Evolutionary conservation across 1,140 invertebrate species (phyloP).

Genomic region (Drosophila carrolli): DNA sequence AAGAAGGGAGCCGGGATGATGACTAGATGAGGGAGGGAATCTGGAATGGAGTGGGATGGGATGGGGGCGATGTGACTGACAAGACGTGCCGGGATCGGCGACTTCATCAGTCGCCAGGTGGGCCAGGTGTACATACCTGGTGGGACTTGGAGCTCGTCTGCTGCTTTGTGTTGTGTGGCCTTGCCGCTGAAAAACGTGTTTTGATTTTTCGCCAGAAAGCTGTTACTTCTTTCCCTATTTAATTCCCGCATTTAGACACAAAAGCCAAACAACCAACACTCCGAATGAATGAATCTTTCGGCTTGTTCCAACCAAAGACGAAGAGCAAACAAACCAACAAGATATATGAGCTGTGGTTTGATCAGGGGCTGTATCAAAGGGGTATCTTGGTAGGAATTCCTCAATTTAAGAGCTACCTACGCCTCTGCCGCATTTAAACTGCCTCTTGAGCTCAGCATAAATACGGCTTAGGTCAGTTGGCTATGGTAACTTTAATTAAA

Average conservation of each 20-base stretch:
- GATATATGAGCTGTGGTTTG: conserved; percentile 21
- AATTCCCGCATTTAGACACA: conserved; percentile 39
- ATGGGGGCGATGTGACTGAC: not conserved
- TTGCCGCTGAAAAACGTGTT: conserved; percentile 52
- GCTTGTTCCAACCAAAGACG: conserved; percentile 20
- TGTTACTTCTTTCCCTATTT: conserved; percentile 42
- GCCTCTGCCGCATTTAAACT: conserved; percentile 12
- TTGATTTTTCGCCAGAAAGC: conserved; percentile 36
- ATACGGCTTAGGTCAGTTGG: conserved; percentile 12
- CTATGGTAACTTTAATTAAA: conserved; percentile 47
- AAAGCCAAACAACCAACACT: conserved; percentile 13
- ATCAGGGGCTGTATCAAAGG: not conserved
- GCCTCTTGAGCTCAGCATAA: conserved; percentile 24
- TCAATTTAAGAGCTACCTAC: not conserved
- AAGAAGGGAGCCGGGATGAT: conserved; percentile 6
- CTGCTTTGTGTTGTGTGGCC: conserved; percentile 33
- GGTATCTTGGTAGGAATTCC: not conserved
- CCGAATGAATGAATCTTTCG: conserved; percentile 31
- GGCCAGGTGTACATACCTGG: conserved; percentile 1
- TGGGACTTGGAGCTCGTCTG: conserved; percentile 23
- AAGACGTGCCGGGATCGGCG: conserved; percentile 34
- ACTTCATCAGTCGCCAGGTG: conserved; percentile 42
- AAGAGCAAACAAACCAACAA: conserved; percentile 34
- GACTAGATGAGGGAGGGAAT: conserved; percentile 5
- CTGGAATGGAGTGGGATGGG: not conserved